Evolutionary conservation across 2,888 invertebrate genomes (phyloP).

Genomic region (Cephalotes varians): DNA sequence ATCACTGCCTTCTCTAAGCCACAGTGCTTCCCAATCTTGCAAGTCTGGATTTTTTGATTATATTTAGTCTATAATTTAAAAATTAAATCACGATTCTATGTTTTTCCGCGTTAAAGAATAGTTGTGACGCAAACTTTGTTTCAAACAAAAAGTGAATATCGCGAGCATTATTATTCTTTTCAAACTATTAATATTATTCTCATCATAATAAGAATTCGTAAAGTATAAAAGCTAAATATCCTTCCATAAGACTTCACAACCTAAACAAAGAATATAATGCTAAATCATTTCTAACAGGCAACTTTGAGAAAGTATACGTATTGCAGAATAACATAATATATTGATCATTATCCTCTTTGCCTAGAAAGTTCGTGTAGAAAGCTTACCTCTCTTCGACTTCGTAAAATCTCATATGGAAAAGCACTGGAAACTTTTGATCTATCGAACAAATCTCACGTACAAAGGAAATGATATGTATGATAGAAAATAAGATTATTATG

Average conservation of each 20-base stretch:
- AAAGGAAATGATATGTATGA: background rate
- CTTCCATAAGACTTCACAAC: background rate
- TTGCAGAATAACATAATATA: slow-evolving; percentile 5
- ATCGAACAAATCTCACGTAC: background rate
- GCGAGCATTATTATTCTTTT: background rate
- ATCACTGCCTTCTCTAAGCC: slow-evolving; percentile 11
- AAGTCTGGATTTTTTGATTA: background rate
- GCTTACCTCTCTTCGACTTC: background rate
- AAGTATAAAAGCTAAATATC: background rate
- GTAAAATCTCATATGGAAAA: slow-evolving; percentile 1
- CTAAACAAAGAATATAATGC: background rate
- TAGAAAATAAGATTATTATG: background rate
- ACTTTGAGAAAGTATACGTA: background rate
- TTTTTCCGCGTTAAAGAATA: background rate
- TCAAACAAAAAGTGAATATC: background rate
- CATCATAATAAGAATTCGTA: background rate
- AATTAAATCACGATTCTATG: background rate
- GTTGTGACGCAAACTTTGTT: background rate
- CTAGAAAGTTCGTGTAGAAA: background rate
- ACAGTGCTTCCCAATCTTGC: slow-evolving; percentile 40
- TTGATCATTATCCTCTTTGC: background rate
- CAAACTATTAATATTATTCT: background rate
- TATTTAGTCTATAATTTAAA: background rate
- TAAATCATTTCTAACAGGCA: slow-evolving; percentile 17
- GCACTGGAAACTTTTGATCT: background rate